A percentile compares a stretch with the other conserved stretches of the same genome.
These are phyloP conservation scores for Netelia inedita DNA, from an alignment of 2,888 invertebrate species.

Conservation along the genomic window DNA sequence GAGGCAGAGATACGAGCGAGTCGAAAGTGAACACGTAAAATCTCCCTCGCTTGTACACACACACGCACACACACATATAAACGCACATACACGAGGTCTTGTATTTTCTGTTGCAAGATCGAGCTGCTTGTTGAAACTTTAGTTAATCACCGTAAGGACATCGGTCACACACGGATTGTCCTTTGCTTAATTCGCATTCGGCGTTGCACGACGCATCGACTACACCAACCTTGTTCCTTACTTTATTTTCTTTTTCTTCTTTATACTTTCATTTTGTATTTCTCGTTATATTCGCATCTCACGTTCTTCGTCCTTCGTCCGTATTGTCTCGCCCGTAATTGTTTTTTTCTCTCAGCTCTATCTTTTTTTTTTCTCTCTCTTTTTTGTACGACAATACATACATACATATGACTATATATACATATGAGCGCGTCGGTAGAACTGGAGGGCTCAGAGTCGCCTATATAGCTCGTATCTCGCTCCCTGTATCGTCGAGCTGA, in stretches of 20 bases:
- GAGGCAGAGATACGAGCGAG: conserved; percentile 19
- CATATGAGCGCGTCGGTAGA: neutral
- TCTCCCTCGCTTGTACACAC: neutral
- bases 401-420: conserved; percentile 9
- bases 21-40: conserved; percentile 24
- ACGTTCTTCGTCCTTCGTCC: conserved; percentile 16
- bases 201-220: conserved; percentile 55
- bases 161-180: conserved; percentile 83
- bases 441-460: conserved; percentile 67
- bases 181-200: conserved; percentile 80
- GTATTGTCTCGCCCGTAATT: conserved; percentile 29
- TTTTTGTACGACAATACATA: neutral
- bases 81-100: neutral
- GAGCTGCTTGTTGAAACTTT: conserved; percentile 83
- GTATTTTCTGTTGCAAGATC: conserved; percentile 9
- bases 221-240: conserved; percentile 44
- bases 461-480: conserved; percentile 76
- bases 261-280: neutral
- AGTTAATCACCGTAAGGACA: conserved; percentile 84
- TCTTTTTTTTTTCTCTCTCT: conserved; percentile 1
- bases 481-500: conserved; percentile 82
- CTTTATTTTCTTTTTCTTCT: conserved; percentile 18
- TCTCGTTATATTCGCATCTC: conserved; percentile 32
- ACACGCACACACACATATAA: neutral
- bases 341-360: conserved; percentile 23